Percentiles rank a stretch among this genome's conserved stretches.
Evolutionary conservation across 2,888 invertebrate genomes (phyloP).

Genomic region (Neoaliturus tenellus): DNA sequence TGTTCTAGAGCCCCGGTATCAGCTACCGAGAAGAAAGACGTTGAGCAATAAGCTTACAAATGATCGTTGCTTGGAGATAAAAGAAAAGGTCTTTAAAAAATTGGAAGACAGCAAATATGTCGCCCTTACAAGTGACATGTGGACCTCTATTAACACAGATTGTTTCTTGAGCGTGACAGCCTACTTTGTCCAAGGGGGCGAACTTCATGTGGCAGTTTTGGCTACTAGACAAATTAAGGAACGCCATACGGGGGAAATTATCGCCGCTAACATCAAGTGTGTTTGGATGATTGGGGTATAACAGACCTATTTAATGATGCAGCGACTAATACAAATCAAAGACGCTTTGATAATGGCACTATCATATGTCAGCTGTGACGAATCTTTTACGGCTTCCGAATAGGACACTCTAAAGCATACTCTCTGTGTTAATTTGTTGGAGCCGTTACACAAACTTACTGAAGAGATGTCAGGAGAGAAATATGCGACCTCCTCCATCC

Average conservation of each 20-base stretch:
- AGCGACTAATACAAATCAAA: not conserved
- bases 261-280: not conserved
- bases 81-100: not conserved
- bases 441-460: not conserved
- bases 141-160: not conserved
- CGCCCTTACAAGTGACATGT: not conserved
- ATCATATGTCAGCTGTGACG: conserved; percentile 23
- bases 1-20: not conserved
- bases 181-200: not conserved
- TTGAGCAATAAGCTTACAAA: not conserved
- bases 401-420: conserved; percentile 1
- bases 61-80: not conserved
- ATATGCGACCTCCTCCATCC: not conserved
- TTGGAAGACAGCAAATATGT: not conserved
- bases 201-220: not conserved
- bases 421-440: not conserved
- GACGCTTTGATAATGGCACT: conserved; percentile 6
- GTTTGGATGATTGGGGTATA: not conserved
- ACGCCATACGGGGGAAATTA: not conserved
- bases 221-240: not conserved
- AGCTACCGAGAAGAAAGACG: not conserved
- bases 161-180: not conserved
- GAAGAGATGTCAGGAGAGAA: conserved; percentile 33
- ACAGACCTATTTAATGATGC: not conserved
- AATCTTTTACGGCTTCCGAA: not conserved